Conservation (phyloP, 2,113 vertebrate species). For the Corythornis vintsioides region DNA sequence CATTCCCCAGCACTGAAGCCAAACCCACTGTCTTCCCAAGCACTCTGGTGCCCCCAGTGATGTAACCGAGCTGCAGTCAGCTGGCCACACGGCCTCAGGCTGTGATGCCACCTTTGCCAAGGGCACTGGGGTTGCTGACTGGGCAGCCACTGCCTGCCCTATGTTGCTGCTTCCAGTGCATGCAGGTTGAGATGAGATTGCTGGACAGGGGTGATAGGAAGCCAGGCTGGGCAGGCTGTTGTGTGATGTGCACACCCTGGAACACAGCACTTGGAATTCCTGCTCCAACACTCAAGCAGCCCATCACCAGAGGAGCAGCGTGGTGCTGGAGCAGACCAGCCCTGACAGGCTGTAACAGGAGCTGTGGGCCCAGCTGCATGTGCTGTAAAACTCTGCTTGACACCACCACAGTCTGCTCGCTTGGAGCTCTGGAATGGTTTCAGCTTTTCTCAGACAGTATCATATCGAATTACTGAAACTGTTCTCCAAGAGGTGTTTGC, state of each 20-base stretch:
- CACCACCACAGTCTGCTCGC: conserved; percentile 6
- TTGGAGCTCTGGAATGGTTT: conserved; percentile 27
- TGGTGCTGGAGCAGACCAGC: background rate
- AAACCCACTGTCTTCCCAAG: background rate
- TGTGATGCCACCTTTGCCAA: background rate
- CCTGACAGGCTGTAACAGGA: conserved; percentile 33
- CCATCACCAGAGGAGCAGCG: background rate
- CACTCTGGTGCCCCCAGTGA: background rate
- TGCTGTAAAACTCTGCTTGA: background rate
- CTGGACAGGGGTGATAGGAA: conserved; percentile 1
- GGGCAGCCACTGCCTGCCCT: background rate
- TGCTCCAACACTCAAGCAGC: background rate
- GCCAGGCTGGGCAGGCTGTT: background rate
- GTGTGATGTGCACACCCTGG: background rate
- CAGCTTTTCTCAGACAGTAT: conserved; percentile 55
- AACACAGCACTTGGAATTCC: background rate
- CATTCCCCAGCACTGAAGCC: background rate
- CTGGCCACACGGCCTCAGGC: background rate
- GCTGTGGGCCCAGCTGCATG: conserved; percentile 35
- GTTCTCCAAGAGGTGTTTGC: conserved; percentile 43
- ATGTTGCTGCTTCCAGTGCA: background rate
- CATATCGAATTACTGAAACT: conserved; percentile 35
- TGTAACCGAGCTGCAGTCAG: background rate
- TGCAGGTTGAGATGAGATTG: background rate
- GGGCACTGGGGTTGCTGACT: background rate